Conservation (phyloP, 2,113 vertebrate genomes). For the Pollimyrus isidori region DNA sequence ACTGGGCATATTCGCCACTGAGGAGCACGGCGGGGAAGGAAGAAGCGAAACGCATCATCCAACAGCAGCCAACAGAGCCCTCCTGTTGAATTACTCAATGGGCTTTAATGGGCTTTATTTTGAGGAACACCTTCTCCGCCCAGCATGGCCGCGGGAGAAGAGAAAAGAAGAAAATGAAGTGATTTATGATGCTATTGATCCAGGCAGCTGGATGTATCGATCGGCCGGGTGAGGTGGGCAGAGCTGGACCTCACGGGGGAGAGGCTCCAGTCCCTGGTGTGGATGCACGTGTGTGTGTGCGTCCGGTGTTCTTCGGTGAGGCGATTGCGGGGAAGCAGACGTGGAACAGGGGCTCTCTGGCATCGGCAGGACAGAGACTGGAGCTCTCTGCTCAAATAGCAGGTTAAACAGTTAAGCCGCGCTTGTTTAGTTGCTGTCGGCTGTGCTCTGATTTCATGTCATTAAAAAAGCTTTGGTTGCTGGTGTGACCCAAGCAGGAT, state of each 20-base stretch:
- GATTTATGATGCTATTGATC: conserved; percentile 58
- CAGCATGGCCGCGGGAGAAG: conserved; percentile 17
- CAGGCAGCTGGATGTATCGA: conserved; percentile 48
- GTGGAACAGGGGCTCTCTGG: not conserved
- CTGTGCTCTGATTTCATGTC: not conserved
- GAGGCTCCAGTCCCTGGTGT: not conserved
- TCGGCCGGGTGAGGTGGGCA: conserved; percentile 36
- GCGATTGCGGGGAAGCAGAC: not conserved
- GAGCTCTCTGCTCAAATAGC: not conserved
- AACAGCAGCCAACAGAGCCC: conserved; percentile 34
- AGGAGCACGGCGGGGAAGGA: conserved; percentile 38
- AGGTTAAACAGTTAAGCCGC: not conserved
- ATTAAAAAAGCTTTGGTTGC: not conserved
- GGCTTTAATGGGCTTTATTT: conserved; percentile 43
- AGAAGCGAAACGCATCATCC: conserved; percentile 19
- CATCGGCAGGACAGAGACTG: not conserved
- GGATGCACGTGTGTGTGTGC: not conserved
- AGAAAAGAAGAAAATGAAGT: conserved; percentile 53
- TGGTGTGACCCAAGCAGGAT: not conserved
- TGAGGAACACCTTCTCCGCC: not conserved
- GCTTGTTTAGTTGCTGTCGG: not conserved
- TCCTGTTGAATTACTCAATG: conserved; percentile 20
- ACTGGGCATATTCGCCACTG: too few relatives aligned
- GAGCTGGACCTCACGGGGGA: conserved; percentile 32
- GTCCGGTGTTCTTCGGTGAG: not conserved